phyloP scores from a whole-genome alignment of 1,140 invertebrate species.

The Campoletis sonorensis region DNA sequence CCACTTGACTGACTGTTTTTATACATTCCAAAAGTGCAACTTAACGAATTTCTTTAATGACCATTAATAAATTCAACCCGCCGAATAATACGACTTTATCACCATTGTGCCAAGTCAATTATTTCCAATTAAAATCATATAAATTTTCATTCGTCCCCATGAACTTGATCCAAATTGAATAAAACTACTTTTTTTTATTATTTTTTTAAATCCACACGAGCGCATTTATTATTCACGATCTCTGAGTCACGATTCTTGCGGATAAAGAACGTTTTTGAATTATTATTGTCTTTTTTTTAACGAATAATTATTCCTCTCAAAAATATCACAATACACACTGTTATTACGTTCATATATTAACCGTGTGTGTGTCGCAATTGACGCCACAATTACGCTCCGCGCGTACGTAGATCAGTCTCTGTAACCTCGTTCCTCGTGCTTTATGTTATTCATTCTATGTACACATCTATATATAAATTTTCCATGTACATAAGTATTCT shows the following conservation, averaged over 20 bases:
- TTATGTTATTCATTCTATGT: background rate
- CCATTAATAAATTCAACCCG: too few relatives aligned
- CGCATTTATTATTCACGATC: conserved; percentile 16
- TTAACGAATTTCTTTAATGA: too few relatives aligned
- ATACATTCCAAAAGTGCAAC: too few relatives aligned
- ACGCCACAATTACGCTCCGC: conserved; percentile 26
- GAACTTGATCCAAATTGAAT: too few relatives aligned
- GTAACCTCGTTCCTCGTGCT: conserved; percentile 43
- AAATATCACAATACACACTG: conserved; percentile 34
- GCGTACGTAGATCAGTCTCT: conserved; percentile 9
- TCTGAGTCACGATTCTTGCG: background rate
- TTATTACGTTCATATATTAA: conserved; percentile 40
- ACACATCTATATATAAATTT: background rate
- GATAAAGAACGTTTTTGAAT: background rate
- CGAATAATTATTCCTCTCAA: conserved; percentile 30
- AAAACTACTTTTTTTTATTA: too few relatives aligned
- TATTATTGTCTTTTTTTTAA: conserved; percentile 34
- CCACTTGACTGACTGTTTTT: background rate
- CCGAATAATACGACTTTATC: too few relatives aligned
- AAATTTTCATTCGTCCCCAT: too few relatives aligned
- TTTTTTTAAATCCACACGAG: too few relatives aligned
- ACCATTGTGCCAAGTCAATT: too few relatives aligned
- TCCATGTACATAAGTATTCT: background rate
- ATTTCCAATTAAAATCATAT: too few relatives aligned
- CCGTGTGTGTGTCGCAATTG: conserved; percentile 33